These are phyloP conservation scores for Amphilophus citrinellus DNA, from an alignment of 2,113 vertebrate species.

Conservation along the genomic window DNA sequence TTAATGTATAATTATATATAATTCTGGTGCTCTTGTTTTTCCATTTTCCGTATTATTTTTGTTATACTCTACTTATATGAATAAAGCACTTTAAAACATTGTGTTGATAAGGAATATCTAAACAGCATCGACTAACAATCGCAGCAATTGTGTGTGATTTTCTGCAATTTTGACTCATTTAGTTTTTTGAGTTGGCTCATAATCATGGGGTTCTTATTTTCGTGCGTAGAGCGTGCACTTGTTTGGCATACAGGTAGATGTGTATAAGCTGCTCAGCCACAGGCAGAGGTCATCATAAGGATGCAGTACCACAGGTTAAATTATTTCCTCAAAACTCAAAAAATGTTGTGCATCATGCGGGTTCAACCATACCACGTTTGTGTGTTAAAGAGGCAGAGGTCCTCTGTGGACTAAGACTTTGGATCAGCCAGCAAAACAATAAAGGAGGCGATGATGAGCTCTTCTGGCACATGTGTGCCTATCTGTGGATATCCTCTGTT, in stretches of 20 bases:
- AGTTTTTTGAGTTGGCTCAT: neutral
- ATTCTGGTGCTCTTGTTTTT: neutral
- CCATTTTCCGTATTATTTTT: neutral
- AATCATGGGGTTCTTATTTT: neutral
- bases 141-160: neutral
- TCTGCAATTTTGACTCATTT: neutral
- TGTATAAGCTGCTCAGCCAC: neutral
- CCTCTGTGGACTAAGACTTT: neutral
- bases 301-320: constrained; percentile 36
- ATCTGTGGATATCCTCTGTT: neutral
- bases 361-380: neutral
- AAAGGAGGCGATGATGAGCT: too few species aligned
- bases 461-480: neutral
- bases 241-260: neutral
- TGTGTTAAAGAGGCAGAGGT: constrained; percentile 20
- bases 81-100: neutral
- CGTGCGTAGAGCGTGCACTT: neutral
- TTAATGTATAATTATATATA: neutral
- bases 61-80: neutral
- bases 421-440: neutral
- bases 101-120: neutral
- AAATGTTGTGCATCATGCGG: constrained; percentile 11
- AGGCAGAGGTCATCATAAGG: neutral
- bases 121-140: neutral
- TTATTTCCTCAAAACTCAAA: neutral